phyloP scores from a whole-genome alignment of 2,888 invertebrate species.

The Drosophila limbata region DNA sequence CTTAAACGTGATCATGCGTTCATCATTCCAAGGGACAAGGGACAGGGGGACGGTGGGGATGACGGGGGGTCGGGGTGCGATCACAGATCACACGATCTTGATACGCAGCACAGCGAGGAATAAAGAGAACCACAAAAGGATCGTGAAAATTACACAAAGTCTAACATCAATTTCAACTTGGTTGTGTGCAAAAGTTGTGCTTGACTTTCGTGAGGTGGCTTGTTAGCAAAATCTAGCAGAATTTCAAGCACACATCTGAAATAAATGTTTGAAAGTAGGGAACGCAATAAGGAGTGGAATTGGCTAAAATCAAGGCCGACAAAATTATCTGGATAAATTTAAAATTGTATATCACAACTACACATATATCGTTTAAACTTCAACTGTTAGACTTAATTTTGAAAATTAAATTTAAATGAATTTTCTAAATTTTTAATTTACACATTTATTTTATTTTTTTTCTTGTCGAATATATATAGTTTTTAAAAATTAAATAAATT shows the following conservation, averaged over 20 bases:
- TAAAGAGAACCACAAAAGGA: slow-evolving; percentile 12
- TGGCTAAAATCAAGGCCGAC: slow-evolving; percentile 83
- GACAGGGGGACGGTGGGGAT: background rate
- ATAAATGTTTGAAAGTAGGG: background rate
- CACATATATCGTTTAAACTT: too few species aligned
- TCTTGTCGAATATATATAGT: too few species aligned
- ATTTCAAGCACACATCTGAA: background rate
- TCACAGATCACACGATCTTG: slow-evolving; percentile 68
- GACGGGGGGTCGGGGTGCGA: background rate
- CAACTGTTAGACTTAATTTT: too few species aligned
- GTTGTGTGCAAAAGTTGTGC: slow-evolving; percentile 65
- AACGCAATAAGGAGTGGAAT: background rate
- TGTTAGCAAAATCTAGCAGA: slow-evolving; percentile 28
- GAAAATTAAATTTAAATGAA: too few species aligned
- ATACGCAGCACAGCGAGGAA: slow-evolving; percentile 51
- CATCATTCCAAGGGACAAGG: slow-evolving; percentile 2
- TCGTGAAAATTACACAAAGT: slow-evolving; percentile 39
- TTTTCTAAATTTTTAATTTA: too few species aligned
- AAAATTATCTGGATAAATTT: background rate
- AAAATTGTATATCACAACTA: too few species aligned
- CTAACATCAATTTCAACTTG: slow-evolving; percentile 14
- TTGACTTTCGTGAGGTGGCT: slow-evolving; percentile 50
- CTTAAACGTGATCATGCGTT: slow-evolving; percentile 75
- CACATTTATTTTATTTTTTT: too few species aligned
- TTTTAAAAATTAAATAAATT: too few species aligned